Conservation (phyloP, 1,140 invertebrate genomes). For the Littorina saxatilis region DNA sequence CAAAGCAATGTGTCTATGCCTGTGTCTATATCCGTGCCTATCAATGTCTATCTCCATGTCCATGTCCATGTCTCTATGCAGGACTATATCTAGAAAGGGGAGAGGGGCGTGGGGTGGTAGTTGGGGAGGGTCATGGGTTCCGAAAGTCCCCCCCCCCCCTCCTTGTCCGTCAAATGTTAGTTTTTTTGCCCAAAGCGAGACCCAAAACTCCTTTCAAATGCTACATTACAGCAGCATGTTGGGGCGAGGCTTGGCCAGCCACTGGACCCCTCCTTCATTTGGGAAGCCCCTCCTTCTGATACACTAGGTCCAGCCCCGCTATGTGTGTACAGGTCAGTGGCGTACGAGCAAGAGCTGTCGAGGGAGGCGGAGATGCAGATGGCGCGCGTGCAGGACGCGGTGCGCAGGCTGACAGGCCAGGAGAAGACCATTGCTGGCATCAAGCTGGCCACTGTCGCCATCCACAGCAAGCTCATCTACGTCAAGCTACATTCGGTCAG, state of each 20-base stretch:
- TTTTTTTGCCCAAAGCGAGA: no score
- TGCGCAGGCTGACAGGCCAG: neutral
- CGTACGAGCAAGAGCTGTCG: neutral
- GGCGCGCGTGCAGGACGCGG: neutral
- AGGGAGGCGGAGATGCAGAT: constrained; percentile 22
- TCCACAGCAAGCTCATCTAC: constrained; percentile 31
- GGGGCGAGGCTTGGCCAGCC: no score
- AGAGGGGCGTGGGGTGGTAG: neutral
- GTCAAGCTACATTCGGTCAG: neutral
- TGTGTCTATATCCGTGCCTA: neutral
- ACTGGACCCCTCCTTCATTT: no score
- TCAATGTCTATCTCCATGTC: neutral
- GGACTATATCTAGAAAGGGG: neutral
- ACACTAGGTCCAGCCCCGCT: no score
- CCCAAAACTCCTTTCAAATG: no score
- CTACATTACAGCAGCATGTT: no score
- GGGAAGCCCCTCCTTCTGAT: no score
- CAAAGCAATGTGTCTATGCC: neutral
- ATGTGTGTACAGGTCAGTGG: neutral
- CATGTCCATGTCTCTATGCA: neutral
- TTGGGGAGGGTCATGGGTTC: no score
- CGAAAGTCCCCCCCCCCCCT: no score
- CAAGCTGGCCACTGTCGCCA: constrained; percentile 33
- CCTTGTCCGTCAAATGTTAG: no score
- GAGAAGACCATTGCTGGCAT: constrained; percentile 30